Evolutionary conservation across 1,140 invertebrate species (phyloP).

Genomic region (Phymastichus coffea): DNA sequence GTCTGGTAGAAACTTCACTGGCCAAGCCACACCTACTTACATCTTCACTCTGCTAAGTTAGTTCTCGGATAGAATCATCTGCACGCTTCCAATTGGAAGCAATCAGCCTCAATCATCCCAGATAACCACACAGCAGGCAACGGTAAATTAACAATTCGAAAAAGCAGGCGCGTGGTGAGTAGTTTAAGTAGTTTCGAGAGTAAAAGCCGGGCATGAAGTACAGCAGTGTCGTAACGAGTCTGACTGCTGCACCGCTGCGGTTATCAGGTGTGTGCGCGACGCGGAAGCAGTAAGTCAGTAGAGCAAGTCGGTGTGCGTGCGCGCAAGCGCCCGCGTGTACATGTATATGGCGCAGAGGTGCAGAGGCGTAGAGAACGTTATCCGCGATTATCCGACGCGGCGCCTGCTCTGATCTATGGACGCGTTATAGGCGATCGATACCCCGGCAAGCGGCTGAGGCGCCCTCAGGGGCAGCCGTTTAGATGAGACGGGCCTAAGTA

Average conservation of each 20-base stretch:
- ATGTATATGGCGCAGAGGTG: too few species aligned
- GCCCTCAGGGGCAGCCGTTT: not conserved
- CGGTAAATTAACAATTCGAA: too few species aligned
- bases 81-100: too few species aligned
- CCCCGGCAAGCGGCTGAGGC: constrained; percentile 1
- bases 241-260: not conserved
- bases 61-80: too few species aligned
- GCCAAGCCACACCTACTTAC: too few species aligned
- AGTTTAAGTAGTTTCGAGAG: not conserved
- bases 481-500: not conserved
- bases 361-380: too few species aligned
- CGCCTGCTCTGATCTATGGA: constrained; percentile 36
- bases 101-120: too few species aligned
- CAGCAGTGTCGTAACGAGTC: not conserved
- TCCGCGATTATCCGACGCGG: constrained; percentile 32
- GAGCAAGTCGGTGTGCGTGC: constrained; percentile 40
- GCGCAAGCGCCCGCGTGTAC: constrained; percentile 31
- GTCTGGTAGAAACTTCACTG: too few species aligned
- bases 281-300: constrained; percentile 36
- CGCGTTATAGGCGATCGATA: not conserved
- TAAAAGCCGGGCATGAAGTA: not conserved
- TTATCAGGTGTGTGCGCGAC: not conserved
- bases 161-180: too few species aligned
- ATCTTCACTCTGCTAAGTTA: too few species aligned
- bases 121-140: too few species aligned